Base-by-base conservation (phyloP, 2,888 invertebrate species). In the Heliconius sara region DNA sequence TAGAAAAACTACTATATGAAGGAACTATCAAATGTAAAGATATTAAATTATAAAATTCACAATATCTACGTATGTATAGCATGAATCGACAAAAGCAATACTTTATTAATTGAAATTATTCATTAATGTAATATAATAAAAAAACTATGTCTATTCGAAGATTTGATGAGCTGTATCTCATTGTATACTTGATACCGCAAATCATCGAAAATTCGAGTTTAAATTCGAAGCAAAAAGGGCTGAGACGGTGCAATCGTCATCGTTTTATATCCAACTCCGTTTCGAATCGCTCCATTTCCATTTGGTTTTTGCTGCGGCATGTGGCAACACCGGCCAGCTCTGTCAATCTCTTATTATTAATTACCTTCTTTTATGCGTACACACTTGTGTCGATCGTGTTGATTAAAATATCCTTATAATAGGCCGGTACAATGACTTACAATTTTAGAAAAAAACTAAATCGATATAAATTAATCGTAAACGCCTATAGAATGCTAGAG, bases 381-480 rank as follows among this genome's bases (percentile, higher is more conserved):
- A 90, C 91, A 89, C 90, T 90, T 90, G 91, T 91, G 93, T 93
- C 90, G 93, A 93, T 93, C 90, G 91, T 83, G 90, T 94, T 94
- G 94, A 95, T 95, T 95, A 94, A 93, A 94, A 95, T 94, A 95
- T 94, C 92, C 90, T 91, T 91, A 94, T 95, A 94, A 94, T 92
- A 92, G 92, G 89, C 83, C 85, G 85, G 85, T 84, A 87, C 90
- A 92, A 92, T 92, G 89, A 91, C 87, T 88, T 86, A 83, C 83
- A 83, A 81, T 81, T 87, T 86, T 83, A 85, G 85, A 88, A 87
- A 88, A 85, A 84, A 76, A 86, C 85, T 86, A 88, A 88, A 87
- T 87, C 90, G 88, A 89, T 87, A 85, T 86, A 87, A 85, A 86
- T 86, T 84, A 84, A 83, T 82, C 76, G 79, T 71, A 79, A 70